These are phyloP conservation scores for Volucella inanis DNA, from an alignment of 2,888 invertebrate genomes.

Conservation along the genomic window DNA sequence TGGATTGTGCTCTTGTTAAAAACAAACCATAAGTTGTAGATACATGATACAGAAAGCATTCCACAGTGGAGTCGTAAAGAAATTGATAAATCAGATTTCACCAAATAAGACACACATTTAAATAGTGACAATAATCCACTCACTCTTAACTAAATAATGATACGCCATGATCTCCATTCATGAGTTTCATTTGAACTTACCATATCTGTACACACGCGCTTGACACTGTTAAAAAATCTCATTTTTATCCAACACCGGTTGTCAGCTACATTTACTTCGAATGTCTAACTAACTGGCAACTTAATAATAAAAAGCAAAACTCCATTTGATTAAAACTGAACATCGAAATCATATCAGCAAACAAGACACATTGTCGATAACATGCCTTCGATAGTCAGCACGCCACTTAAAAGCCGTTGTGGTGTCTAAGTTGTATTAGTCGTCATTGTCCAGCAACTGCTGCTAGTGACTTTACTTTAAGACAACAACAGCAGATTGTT, in stretches of 20 bases:
- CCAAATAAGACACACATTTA: too few species aligned
- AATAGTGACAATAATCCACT: too few species aligned
- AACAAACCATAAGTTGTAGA: too few species aligned
- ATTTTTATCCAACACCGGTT: not conserved
- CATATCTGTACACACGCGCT: too few species aligned
- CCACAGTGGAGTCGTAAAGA: too few species aligned
- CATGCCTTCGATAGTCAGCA: slow-evolving; percentile 66
- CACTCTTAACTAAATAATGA: too few species aligned
- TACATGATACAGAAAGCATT: too few species aligned
- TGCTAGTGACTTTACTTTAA: not conserved
- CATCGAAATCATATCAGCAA: slow-evolving; percentile 63
- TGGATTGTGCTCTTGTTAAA: too few species aligned
- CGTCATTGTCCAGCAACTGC: slow-evolving; percentile 34
- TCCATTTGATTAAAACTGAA: slow-evolving; percentile 68
- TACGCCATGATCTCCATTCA: too few species aligned
- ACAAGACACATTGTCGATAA: slow-evolving; percentile 72
- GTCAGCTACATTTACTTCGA: not conserved
- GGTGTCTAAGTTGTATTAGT: too few species aligned
- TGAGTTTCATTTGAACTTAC: too few species aligned
- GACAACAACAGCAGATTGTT: slow-evolving; percentile 62
- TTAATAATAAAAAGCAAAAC: slow-evolving; percentile 66
- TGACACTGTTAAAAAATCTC: not conserved
- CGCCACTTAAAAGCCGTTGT: slow-evolving; percentile 61
- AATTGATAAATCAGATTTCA: too few species aligned
- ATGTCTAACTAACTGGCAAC: slow-evolving; percentile 48